These are phyloP conservation scores for Arrhopalites spinosus DNA, from an alignment of 2,888 invertebrate species.

Conservation along the genomic window DNA sequence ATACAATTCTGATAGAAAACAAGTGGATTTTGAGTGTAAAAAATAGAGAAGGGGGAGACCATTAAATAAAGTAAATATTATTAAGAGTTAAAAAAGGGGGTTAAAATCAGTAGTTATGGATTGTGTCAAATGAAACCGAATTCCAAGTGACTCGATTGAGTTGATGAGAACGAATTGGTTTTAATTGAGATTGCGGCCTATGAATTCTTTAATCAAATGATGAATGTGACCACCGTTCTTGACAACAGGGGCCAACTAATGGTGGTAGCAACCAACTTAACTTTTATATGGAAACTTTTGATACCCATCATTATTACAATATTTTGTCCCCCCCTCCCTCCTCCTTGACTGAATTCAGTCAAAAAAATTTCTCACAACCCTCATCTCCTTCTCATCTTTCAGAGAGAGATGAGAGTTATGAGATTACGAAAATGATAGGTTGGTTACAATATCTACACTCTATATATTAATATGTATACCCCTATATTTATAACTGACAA, in stretches of 20 bases:
- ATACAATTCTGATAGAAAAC: no score
- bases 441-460: not conserved
- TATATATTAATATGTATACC: not conserved
- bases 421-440: not conserved
- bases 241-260: conserved; percentile 9
- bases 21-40: no score
- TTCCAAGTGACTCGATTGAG: conserved; percentile 46
- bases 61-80: no score
- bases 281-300: no score
- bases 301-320: not conserved
- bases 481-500: not conserved
- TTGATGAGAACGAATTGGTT: conserved; percentile 55
- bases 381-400: not conserved
- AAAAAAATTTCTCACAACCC: no score
- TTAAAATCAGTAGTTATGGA: not conserved
- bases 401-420: not conserved
- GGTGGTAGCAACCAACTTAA: no score
- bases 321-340: not conserved
- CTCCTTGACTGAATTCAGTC: not conserved
- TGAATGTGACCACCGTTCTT: conserved; percentile 40
- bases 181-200: conserved; percentile 57
- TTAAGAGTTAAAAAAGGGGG: no score
- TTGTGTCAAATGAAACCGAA: conserved; percentile 8
- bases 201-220: conserved; percentile 55
- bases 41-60: no score